Base-by-base conservation (phyloP, 64 coral and sea anemone genomes). In the Cladopsammia gracilis region DNA sequence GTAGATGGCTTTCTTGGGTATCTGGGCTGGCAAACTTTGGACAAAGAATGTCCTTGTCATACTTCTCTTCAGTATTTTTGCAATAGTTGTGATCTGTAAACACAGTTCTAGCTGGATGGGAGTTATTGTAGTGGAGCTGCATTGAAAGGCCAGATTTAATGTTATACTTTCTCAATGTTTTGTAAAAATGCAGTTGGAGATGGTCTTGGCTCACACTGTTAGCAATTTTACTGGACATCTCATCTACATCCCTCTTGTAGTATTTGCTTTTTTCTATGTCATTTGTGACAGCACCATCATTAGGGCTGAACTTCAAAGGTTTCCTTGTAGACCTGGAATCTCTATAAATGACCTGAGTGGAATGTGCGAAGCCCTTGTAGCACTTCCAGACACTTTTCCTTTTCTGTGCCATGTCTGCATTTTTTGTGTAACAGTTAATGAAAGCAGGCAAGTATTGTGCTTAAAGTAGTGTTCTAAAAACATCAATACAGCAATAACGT, bases 351-450 rank as follows among this genome's bases (percentile, higher is more conserved):
- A 53, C 48, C 71, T 75, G 45, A 77, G 51, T 18, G 74, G 74
- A 77, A 77, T 77, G 45, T 77, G 74, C 19, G 46, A 77, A 4
- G 74, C 51, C 51, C 74, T 15, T 77, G 74, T 77, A 50, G 74
- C 74, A 49, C 52, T 56, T 77, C 46, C 74, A 45, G 72, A 75
- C 72, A 45, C 43, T 75, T 43, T 75, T 13, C 72, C 72, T 75
- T 75, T 75, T n/a, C 72, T 75, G 72, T 75, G 72, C 72, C 72
- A 75, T 18, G 25, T 75, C 47, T 75, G 42, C 72, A 75, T 75
- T 75, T 75, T 75, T 75, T 75, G 26, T 3, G 42, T 77, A 77
- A 48, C 45, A n/a, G 45, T 48, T 50, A 77, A 56, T 56, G 75
- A 77, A n/a, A 77, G 51, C 4, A 77, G 75, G 45, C 75, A 51